phyloP scores from a whole-genome alignment of 2,797 vertebrate species.

The Ctenosaura bakeri region DNA sequence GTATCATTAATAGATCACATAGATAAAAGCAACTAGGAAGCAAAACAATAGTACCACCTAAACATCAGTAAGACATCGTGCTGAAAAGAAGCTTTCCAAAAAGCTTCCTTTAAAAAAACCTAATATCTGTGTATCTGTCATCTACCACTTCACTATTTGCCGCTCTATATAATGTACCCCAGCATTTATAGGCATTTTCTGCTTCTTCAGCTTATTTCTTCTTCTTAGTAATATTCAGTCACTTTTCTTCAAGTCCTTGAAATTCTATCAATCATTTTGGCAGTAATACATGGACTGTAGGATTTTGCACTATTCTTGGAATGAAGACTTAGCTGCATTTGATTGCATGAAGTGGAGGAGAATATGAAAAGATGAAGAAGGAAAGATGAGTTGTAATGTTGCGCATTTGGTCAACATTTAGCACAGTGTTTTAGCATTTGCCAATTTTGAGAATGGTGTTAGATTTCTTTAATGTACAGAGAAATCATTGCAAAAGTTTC shows the following conservation, averaged over 20 bases:
- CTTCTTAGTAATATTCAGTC: slow-evolving; percentile 43
- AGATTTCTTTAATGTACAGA: not conserved
- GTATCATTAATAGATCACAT: not conserved
- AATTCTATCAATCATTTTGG: slow-evolving; percentile 41
- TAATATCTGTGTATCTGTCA: slow-evolving; percentile 34
- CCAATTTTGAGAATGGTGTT: not conserved
- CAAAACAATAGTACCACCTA: not conserved
- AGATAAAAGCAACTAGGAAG: not conserved
- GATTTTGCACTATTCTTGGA: not conserved
- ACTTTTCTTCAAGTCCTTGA: slow-evolving; percentile 30
- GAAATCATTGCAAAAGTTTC: slow-evolving; percentile 5
- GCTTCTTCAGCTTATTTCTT: slow-evolving; percentile 36
- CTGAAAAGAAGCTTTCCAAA: slow-evolving; percentile 44
- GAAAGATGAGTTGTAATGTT: not conserved
- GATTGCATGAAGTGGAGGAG: not conserved
- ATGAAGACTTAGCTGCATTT: slow-evolving; percentile 15
- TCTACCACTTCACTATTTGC: not conserved
- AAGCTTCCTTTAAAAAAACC: slow-evolving; percentile 22
- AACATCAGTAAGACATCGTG: slow-evolving; percentile 7
- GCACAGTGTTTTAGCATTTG: slow-evolving; percentile 8
- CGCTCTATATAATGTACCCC: slow-evolving; percentile 12
- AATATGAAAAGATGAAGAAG: not conserved
- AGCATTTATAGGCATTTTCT: slow-evolving; percentile 37
- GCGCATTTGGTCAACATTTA: not conserved
- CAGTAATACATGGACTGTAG: not conserved